These are phyloP conservation scores for Psilopogon haemacephalus DNA, from an alignment of 2,113 vertebrate genomes.

Conservation along the genomic window DNA sequence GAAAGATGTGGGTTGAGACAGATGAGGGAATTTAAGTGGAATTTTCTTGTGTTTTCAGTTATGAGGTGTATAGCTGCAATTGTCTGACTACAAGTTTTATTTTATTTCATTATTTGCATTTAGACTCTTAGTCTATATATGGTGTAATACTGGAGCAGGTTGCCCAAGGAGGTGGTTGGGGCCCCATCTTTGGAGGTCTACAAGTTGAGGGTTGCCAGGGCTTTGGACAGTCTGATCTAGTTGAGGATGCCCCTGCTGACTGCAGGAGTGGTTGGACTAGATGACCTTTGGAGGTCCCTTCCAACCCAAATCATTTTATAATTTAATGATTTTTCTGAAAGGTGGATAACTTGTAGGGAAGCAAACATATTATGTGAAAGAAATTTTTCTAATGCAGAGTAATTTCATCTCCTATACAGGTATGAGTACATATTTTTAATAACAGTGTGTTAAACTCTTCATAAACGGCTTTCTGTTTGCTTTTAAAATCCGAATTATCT, in stretches of 20 bases:
- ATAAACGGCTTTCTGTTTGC: background rate
- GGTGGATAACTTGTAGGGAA: background rate
- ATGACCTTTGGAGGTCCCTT: no score
- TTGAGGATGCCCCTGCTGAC: no score
- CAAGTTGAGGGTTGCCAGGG: no score
- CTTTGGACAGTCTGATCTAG: no score
- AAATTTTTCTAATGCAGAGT: background rate
- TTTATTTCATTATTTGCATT: background rate
- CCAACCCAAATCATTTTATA: no score
- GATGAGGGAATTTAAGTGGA: background rate
- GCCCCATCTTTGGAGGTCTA: no score
- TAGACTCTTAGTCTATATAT: background rate
- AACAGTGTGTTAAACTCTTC: background rate
- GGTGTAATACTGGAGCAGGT: no score
- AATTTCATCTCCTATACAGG: background rate
- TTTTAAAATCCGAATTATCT: background rate
- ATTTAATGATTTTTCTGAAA: background rate
- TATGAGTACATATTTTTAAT: background rate
- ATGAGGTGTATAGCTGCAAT: fast-evolving
- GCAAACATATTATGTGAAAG: background rate
- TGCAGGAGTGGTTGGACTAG: no score
- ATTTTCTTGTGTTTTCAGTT: background rate
- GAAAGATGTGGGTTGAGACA: background rate
- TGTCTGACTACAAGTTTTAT: background rate
- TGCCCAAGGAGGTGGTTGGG: no score